phyloP scores from a whole-genome alignment of 2,888 invertebrate species.

The Pegoplata infirma region DNA sequence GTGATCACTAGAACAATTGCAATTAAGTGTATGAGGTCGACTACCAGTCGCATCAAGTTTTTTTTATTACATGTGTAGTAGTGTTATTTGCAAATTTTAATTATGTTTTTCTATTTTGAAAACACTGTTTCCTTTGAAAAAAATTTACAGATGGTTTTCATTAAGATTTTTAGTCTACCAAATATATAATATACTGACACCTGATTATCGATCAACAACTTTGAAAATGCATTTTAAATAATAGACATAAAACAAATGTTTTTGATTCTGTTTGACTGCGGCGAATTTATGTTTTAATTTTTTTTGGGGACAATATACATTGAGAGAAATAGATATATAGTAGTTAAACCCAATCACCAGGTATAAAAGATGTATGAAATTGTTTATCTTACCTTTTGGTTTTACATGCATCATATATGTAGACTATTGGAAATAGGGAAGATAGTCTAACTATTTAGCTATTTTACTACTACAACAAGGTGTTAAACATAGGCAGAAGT shows the following conservation, averaged over 20 bases:
- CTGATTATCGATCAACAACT: slow-evolving; percentile 19
- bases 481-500: slow-evolving; percentile 36
- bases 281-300: slow-evolving; percentile 3
- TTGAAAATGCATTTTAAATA: slow-evolving; percentile 8
- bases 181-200: slow-evolving; percentile 17
- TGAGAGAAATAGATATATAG: not conserved
- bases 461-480: slow-evolving; percentile 49
- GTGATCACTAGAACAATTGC: too few species aligned
- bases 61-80: too few species aligned
- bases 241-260: slow-evolving; percentile 49
- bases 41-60: too few species aligned
- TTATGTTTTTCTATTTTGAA: not conserved
- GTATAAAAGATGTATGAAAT: not conserved
- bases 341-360: slow-evolving; percentile 22
- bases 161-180: not conserved
- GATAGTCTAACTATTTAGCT: not conserved
- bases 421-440: slow-evolving; percentile 32
- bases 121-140: slow-evolving; percentile 21
- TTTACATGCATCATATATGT: slow-evolving; percentile 48
- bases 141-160: slow-evolving; percentile 20
- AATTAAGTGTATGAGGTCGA: too few species aligned
- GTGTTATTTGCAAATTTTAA: too few species aligned
- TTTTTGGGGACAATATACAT: not conserved
- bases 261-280: not conserved
- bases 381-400: slow-evolving; percentile 54